Evolutionary conservation across 1,140 invertebrate genomes (phyloP).

Genomic region (Bombus pascuorum): DNA sequence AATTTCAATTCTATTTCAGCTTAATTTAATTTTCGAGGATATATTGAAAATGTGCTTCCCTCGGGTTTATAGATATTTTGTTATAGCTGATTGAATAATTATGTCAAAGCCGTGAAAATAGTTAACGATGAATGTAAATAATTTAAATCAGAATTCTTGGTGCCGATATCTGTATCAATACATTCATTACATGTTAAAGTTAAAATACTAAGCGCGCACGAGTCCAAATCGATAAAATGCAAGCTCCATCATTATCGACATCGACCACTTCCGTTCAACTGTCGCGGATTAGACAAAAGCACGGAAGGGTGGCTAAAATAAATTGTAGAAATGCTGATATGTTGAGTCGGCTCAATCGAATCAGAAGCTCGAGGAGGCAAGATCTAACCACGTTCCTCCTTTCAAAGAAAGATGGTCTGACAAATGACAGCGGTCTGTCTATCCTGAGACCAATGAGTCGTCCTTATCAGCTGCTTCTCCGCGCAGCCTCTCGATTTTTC

Average conservation of each 20-base stretch:
- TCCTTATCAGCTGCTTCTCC: slow-evolving; percentile 64
- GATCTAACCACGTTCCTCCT: slow-evolving; percentile 48
- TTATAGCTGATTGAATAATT: not conserved
- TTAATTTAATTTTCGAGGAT: not conserved
- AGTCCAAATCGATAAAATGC: not conserved
- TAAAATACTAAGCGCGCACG: too few relatives aligned
- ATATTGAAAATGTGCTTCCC: not conserved
- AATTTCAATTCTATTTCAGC: not conserved
- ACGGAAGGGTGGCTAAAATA: slow-evolving; percentile 12
- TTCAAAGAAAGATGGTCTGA: slow-evolving; percentile 56
- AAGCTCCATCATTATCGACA: too few relatives aligned
- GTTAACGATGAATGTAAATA: too few relatives aligned
- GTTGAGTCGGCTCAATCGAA: slow-evolving; percentile 49
- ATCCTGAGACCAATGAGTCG: slow-evolving; percentile 71
- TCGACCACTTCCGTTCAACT: too few relatives aligned
- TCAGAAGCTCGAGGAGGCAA: slow-evolving; percentile 26
- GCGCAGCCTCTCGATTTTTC: slow-evolving; percentile 64
- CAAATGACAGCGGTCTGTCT: slow-evolving; percentile 74
- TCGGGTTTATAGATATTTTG: not conserved
- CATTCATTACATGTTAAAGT: too few relatives aligned
- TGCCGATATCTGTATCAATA: too few relatives aligned
- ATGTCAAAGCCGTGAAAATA: not conserved
- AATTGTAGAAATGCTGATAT: slow-evolving; percentile 48
- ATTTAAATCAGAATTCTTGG: too few relatives aligned
- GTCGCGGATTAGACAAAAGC: not conserved